These are phyloP conservation scores for Onchidella celtica DNA, from an alignment of 2,888 invertebrate genomes.

Conservation along the genomic window DNA sequence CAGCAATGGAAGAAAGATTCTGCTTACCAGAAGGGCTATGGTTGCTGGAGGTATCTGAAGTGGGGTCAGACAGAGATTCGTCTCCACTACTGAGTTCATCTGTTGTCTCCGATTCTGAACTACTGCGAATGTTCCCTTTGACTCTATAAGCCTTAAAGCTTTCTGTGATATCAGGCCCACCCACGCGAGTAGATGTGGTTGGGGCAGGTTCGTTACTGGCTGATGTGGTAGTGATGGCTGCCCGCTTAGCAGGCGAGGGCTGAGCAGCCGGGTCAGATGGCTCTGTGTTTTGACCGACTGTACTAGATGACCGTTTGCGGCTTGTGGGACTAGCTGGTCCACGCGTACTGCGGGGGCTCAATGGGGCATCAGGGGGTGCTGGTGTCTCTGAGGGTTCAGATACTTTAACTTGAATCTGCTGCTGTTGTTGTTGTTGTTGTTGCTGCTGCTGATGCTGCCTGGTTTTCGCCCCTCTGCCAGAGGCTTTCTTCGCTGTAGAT, in stretches of 20 bases:
- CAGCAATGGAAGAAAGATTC: background rate
- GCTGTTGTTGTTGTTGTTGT: conserved; percentile 58
- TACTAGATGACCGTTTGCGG: conserved; percentile 70
- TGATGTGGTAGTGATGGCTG: conserved; percentile 42
- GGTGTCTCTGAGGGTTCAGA: conserved; percentile 59
- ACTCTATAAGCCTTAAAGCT: conserved; percentile 82
- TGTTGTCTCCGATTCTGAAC: conserved; percentile 75
- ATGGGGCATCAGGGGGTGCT: conserved; percentile 57
- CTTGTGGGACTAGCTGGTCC: conserved; percentile 63
- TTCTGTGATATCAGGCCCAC: conserved; percentile 64
- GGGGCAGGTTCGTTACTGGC: conserved; percentile 24
- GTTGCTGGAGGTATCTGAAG: conserved; percentile 68
- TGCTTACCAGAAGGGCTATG: conserved; percentile 71
- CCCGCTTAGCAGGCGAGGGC: conserved; percentile 62
- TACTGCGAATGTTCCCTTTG: conserved; percentile 66
- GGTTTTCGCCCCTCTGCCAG: conserved; percentile 42
- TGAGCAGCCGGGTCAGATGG: conserved; percentile 54
- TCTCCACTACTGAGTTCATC: conserved; percentile 76
- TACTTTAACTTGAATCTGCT: conserved; percentile 46
- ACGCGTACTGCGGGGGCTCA: conserved; percentile 48
- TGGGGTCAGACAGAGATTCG: conserved; percentile 71
- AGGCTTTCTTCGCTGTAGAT: conserved; percentile 35
- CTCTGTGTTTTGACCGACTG: conserved; percentile 54
- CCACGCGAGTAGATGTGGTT: conserved; percentile 62
- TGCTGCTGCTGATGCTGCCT: conserved; percentile 56